phyloP scores from a whole-genome alignment of 2,888 invertebrate species.

The Metalampra italica region DNA sequence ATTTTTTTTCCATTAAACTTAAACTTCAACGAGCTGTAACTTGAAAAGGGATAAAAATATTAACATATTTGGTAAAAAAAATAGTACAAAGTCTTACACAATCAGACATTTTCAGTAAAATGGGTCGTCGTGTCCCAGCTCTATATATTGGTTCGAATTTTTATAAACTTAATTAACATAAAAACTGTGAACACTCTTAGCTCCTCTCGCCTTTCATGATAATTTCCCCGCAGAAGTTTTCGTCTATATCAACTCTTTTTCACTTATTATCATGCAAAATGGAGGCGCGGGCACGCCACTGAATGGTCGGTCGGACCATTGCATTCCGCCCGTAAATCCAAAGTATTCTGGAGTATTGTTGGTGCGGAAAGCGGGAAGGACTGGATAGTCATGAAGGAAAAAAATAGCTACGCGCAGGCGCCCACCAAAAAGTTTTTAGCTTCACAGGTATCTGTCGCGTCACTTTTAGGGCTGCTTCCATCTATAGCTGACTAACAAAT shows the following conservation, averaged over 20 bases:
- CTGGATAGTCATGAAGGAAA: slow-evolving; percentile 21
- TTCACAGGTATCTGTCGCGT: neutral
- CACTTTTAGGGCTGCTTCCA: neutral
- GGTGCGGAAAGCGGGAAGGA: slow-evolving; percentile 10
- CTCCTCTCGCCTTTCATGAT: slow-evolving; percentile 56
- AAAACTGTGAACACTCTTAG: slow-evolving; percentile 18
- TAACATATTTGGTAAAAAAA: no score
- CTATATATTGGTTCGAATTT: no score
- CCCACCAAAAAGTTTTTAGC: no score
- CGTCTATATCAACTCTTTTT: slow-evolving; percentile 53
- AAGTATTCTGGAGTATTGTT: slow-evolving; percentile 13
- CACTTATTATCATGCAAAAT: slow-evolving; percentile 67
- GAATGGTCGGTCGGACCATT: slow-evolving; percentile 53
- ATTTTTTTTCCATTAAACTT: no score
- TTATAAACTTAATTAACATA: slow-evolving; percentile 15
- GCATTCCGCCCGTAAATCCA: slow-evolving; percentile 45
- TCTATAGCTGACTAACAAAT: neutral
- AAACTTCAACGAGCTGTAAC: no score
- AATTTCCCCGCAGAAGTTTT: slow-evolving; percentile 55
- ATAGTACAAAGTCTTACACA: no score
- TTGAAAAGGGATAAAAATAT: no score
- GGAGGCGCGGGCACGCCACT: slow-evolving; percentile 40
- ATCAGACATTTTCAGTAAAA: no score
- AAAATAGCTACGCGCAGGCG: no score
- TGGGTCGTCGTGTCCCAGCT: no score